Percentiles rank a stretch among this genome's conserved stretches.
phyloP scores from a whole-genome alignment of 2,888 invertebrate genomes.

The Blera fallax region DNA sequence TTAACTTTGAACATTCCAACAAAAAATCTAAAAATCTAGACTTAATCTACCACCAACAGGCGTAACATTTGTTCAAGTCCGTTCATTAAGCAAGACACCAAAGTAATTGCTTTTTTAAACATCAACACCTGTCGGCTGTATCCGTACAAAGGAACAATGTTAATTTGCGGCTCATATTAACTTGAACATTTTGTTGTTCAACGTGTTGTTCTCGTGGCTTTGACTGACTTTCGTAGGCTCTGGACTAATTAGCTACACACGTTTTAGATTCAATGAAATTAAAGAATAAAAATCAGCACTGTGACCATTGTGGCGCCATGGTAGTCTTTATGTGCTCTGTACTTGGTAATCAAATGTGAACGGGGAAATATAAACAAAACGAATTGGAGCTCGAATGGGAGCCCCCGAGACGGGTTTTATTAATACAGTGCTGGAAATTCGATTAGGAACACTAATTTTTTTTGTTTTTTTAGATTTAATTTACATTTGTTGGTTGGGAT shows the following conservation, averaged over 20 bases:
- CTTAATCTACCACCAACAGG: not conserved
- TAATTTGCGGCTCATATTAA: slow-evolving; percentile 1
- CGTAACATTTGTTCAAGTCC: not conserved
- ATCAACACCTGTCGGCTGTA: slow-evolving; percentile 15
- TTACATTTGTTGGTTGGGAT: too few relatives aligned
- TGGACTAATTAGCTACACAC: not conserved
- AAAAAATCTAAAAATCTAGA: not conserved
- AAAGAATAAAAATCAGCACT: not conserved
- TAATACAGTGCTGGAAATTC: not conserved
- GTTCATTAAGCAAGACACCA: slow-evolving; percentile 15
- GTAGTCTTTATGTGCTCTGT: not conserved
- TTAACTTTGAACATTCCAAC: not conserved
- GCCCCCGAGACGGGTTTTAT: not conserved
- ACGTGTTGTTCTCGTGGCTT: not conserved
- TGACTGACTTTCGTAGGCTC: not conserved
- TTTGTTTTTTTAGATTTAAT: not conserved
- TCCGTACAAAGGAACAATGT: not conserved
- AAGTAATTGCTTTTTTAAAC: slow-evolving; percentile 22
- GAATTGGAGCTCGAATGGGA: slow-evolving; percentile 22
- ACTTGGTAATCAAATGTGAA: not conserved
- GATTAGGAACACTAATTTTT: not conserved
- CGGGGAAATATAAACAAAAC: slow-evolving; percentile 2
- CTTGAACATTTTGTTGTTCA: not conserved
- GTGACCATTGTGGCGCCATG: slow-evolving; percentile 21
- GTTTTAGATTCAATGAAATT: not conserved